phyloP scores from a whole-genome alignment of 1,140 invertebrate genomes.

The Trachymyrmex cornetzi region DNA sequence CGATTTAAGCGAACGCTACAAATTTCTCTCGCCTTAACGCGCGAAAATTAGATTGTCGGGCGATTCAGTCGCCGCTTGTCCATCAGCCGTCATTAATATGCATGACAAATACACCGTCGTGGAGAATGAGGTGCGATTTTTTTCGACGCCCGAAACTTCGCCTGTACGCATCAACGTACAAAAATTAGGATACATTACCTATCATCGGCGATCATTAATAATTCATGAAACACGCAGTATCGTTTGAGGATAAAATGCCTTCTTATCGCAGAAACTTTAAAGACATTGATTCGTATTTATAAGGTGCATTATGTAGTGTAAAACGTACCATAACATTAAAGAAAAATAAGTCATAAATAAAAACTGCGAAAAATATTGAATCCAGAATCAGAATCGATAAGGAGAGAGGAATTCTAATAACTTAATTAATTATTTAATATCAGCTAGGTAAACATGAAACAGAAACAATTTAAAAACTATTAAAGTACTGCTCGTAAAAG shows the following conservation, averaged over 20 bases:
- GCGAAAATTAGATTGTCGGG: slow-evolving; percentile 57
- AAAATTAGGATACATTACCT: slow-evolving; percentile 57
- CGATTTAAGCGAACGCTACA: slow-evolving; percentile 30
- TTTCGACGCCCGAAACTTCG: slow-evolving; percentile 24
- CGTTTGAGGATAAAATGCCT: slow-evolving; percentile 39
- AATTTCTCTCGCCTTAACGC: slow-evolving; percentile 47
- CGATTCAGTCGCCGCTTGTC: slow-evolving; percentile 39
- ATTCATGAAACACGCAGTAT: slow-evolving; percentile 52
- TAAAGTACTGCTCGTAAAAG: neutral
- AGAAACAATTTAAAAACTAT: neutral
- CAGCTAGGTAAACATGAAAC: neutral
- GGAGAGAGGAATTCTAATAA: neutral
- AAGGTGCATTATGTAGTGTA: slow-evolving; percentile 20
- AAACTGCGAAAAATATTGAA: neutral
- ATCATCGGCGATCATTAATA: slow-evolving; percentile 59
- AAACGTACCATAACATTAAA: slow-evolving; percentile 21
- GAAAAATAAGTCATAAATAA: slow-evolving; percentile 12
- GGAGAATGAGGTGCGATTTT: slow-evolving; percentile 58
- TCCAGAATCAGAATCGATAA: neutral
- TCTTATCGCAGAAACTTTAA: slow-evolving; percentile 32
- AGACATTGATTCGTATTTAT: slow-evolving; percentile 31
- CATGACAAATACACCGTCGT: slow-evolving; percentile 54
- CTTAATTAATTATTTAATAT: neutral
- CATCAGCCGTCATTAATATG: slow-evolving; percentile 61
- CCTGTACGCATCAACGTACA: slow-evolving; percentile 43